Conservation (phyloP, 2,888 invertebrate genomes). For the Azorinus chamasolen region DNA sequence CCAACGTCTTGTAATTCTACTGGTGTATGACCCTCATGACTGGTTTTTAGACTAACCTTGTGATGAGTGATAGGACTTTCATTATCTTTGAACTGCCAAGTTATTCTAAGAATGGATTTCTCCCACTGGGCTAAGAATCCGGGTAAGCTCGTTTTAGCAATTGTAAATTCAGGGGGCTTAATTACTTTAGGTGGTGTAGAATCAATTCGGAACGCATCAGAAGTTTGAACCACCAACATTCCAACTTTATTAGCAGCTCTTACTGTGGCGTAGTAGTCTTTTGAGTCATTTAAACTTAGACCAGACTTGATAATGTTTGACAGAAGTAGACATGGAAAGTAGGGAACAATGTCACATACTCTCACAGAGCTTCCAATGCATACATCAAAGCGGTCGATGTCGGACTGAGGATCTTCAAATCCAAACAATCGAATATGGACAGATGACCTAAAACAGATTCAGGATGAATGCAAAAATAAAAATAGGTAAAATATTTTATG, state of each 20-base stretch:
- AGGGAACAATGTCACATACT: slow-evolving; percentile 41
- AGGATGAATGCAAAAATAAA: not conserved
- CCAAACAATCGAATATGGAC: slow-evolving; percentile 38
- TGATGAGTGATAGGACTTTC: slow-evolving; percentile 53
- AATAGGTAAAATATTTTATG: too few species aligned
- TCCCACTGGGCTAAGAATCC: slow-evolving; percentile 38
- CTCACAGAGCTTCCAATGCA: slow-evolving; percentile 20
- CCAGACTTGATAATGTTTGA: slow-evolving; percentile 27
- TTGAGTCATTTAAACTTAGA: slow-evolving; percentile 21
- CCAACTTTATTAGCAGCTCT: slow-evolving; percentile 49
- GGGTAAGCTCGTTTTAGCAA: not conserved
- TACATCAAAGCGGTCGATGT: slow-evolving; percentile 39
- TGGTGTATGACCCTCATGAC: slow-evolving; percentile 47
- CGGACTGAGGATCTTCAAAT: slow-evolving; percentile 48
- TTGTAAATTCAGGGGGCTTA: slow-evolving; percentile 9
- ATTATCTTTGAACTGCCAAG: slow-evolving; percentile 51
- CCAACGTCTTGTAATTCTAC: slow-evolving; percentile 43
- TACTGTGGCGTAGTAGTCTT: slow-evolving; percentile 37
- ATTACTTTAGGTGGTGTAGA: slow-evolving; percentile 29
- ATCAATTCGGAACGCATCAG: slow-evolving; percentile 47
- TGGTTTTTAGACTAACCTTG: slow-evolving; percentile 38
- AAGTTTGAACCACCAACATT: slow-evolving; percentile 16
- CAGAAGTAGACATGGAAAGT: slow-evolving; percentile 24
- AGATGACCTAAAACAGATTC: slow-evolving; percentile 23
- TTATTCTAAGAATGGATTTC: slow-evolving; percentile 38